Evolutionary conservation across 1,140 invertebrate species (phyloP).

Genomic region (Trichogramma pretiosum): DNA sequence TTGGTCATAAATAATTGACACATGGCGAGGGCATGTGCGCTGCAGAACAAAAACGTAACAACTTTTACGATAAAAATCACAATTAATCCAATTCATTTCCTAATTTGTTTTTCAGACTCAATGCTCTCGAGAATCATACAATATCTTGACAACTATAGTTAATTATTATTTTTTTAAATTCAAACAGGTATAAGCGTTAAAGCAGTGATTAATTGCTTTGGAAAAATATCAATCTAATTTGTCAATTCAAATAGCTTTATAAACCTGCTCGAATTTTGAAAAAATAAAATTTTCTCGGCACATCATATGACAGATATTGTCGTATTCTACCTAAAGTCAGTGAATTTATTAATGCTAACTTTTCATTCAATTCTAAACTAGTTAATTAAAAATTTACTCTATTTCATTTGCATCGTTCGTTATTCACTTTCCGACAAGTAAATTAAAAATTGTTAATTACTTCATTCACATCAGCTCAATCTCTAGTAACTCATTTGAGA

Average conservation of each 20-base stretch:
- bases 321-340: slow-evolving; percentile 15
- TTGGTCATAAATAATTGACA: too few relatives aligned
- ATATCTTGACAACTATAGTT: slow-evolving; percentile 18
- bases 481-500: not conserved
- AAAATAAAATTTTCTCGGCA: slow-evolving; percentile 14
- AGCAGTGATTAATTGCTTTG: too few relatives aligned
- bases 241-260: not conserved
- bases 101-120: slow-evolving; percentile 19
- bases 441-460: slow-evolving; percentile 15
- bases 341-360: slow-evolving; percentile 10
- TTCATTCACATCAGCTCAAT: slow-evolving; percentile 5
- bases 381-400: too few relatives aligned
- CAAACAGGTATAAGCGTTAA: too few relatives aligned
- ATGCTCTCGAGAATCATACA: slow-evolving; percentile 21
- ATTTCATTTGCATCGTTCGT: too few relatives aligned
- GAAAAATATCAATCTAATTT: too few relatives aligned
- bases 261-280: slow-evolving; percentile 11
- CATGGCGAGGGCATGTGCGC: not conserved
- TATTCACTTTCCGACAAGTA: too few relatives aligned
- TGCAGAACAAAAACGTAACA: slow-evolving; percentile 9
- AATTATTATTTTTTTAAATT: too few relatives aligned
- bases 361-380: slow-evolving; percentile 9
- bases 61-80: slow-evolving; percentile 18
- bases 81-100: slow-evolving; percentile 18
- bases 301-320: slow-evolving; percentile 16